Evolutionary conservation across 2,113 vertebrate species (phyloP), one percentile per base, ranked within the genome.

Genomic region (Psophia crepitans): DNA sequence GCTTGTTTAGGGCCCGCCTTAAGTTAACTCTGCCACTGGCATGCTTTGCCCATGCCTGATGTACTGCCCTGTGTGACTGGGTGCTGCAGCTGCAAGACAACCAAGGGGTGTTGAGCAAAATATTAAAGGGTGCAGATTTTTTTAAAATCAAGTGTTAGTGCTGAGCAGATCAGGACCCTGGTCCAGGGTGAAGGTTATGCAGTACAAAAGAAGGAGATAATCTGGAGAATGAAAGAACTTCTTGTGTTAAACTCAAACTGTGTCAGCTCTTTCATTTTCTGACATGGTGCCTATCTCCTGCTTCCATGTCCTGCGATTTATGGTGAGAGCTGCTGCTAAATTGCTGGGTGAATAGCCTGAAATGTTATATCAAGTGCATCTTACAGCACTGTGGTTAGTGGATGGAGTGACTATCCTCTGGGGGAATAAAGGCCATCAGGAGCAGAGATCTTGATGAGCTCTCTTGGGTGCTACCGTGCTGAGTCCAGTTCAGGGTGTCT

Each of bases 351-450:
- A 46, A 63, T 48, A 82, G 24, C 57, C 57, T 39, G 51, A 44
- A 43, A 87, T n/a, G 14, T 63, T 57, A 0, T 9, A 54, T 13
- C 23, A 21, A 49, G 61, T 37, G 12, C 30, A 16, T 46, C 56
- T 60, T n/a, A 4, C 6, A 33, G 5, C 0, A 2, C 61, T 57
- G 65, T 1, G 1, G 8, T 39, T 48, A n/a, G n/a, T 14, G 15
- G 23, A 20, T 33, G 24, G 53, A 66, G 57, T 35, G 41, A 39
- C 17, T 60, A 11, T 24, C 33, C 41, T 28, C 44, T 28, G 8
- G 6, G 69, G 78, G 13, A 56, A 10, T 22, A 37, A 48, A 16
- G 28, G 15, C 54, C 22, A 14, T 37, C 54, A 76, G 43, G 60
- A 68, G 24, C 35, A 53, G 65, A 37, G 48, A 58, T 33, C 30